phyloP scores from a whole-genome alignment of 2,888 invertebrate species.

The Stenoptilia bipunctidactyla region DNA sequence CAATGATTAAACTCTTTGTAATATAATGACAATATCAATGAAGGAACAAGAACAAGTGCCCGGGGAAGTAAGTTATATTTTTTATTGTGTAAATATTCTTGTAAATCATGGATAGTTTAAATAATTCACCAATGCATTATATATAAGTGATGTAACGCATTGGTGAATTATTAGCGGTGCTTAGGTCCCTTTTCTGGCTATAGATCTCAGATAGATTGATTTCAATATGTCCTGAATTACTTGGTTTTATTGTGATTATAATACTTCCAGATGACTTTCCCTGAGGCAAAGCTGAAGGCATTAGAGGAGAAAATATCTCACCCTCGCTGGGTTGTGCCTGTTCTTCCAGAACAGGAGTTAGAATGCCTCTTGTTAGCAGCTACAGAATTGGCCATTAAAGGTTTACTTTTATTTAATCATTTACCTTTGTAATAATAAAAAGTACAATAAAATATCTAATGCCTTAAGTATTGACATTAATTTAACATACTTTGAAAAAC shows the following conservation, averaged over 20 bases:
- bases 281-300: constrained; percentile 86
- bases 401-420: constrained; percentile 41
- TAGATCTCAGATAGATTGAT: too few relatives aligned
- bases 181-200: too few relatives aligned
- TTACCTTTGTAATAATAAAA: constrained; percentile 3
- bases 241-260: constrained; percentile 4
- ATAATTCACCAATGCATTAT: too few relatives aligned
- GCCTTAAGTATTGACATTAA: background rate
- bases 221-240: too few relatives aligned
- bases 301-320: constrained; percentile 97
- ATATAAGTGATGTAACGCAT: too few relatives aligned
- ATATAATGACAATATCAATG: constrained; percentile 68
- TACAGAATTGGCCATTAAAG: constrained; percentile 87
- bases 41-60: constrained; percentile 65
- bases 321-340: constrained; percentile 97
- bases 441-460: constrained; percentile 2
- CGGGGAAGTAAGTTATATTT: constrained; percentile 45
- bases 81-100: background rate
- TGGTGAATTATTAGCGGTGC: too few relatives aligned
- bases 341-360: constrained; percentile 95
- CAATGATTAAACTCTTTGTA: constrained; percentile 50
- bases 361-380: constrained; percentile 92
- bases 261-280: constrained; percentile 77
- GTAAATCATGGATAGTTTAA: too few relatives aligned
- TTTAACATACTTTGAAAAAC: constrained; percentile 8